phyloP scores from a whole-genome alignment of 1,140 invertebrate species.

The Solenopsis fugax region DNA sequence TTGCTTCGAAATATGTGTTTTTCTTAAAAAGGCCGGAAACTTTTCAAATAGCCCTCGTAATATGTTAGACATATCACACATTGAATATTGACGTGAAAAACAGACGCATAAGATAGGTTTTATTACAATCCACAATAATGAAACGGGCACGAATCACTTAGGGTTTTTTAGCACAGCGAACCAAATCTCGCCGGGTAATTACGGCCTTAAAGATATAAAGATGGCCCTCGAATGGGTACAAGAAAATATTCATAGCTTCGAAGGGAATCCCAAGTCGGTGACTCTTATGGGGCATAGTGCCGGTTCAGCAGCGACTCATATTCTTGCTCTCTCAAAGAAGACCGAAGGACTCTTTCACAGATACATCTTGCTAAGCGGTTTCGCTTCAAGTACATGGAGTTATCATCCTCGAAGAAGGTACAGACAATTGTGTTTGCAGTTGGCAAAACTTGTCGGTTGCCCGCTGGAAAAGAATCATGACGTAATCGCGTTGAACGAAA shows the following conservation, averaged over 20 bases:
- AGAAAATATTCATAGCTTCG: conserved; percentile 86
- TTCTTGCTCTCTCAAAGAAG: conserved; percentile 83
- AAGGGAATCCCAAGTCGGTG: conserved; percentile 86
- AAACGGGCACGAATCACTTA: conserved; percentile 24
- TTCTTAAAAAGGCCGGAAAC: too few relatives aligned
- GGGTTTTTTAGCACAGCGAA: conserved; percentile 83
- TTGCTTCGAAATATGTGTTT: too few relatives aligned
- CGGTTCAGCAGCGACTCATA: conserved; percentile 81
- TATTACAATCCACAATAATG: background rate
- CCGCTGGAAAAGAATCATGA: background rate
- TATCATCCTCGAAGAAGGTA: conserved; percentile 58
- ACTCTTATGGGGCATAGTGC: conserved; percentile 86
- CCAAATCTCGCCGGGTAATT: conserved; percentile 80
- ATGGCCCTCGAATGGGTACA: conserved; percentile 87
- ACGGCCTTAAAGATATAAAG: conserved; percentile 82
- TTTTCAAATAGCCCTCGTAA: too few relatives aligned
- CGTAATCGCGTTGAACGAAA: background rate
- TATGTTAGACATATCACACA: background rate
- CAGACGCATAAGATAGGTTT: background rate
- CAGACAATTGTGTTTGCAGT: conserved; percentile 60
- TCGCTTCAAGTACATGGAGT: conserved; percentile 81
- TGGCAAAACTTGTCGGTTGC: conserved; percentile 70
- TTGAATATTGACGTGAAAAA: background rate
- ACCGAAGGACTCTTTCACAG: conserved; percentile 87
- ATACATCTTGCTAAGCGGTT: conserved; percentile 88